Conservation (phyloP, 2,888 invertebrate species). For the Drosophila percnosoma region DNA sequence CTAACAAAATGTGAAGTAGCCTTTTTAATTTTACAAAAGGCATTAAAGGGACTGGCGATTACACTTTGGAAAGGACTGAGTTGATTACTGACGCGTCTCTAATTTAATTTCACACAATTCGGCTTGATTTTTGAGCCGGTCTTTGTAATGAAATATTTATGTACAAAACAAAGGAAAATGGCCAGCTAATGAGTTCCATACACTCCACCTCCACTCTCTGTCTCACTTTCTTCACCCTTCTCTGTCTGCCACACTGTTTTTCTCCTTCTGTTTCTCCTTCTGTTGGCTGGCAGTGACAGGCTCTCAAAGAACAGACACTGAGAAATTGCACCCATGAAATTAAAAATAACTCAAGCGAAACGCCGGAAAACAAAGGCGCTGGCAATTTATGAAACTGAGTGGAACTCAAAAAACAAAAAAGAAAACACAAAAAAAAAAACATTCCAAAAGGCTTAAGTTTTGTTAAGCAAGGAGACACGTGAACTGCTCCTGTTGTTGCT, state of each 20-base stretch:
- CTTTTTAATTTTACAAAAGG: background rate
- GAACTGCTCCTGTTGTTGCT: conserved; percentile 15
- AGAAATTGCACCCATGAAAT: conserved; percentile 78
- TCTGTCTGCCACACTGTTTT: background rate
- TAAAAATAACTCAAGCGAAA: conserved; percentile 79
- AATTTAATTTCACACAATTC: conserved; percentile 70
- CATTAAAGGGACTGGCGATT: background rate
- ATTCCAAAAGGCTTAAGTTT: conserved; percentile 68
- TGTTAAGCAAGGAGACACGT: conserved; percentile 51
- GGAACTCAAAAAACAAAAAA: conserved; percentile 24
- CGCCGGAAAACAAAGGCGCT: conserved; percentile 68
- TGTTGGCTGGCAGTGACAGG: conserved; percentile 58
- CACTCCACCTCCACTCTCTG: too few relatives aligned
- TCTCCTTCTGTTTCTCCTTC: background rate
- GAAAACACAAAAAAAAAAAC: conserved; percentile 23
- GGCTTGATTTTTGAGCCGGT: conserved; percentile 41
- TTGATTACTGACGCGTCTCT: conserved; percentile 67
- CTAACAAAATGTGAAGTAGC: background rate
- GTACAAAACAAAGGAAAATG: conserved; percentile 55
- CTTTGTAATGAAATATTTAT: conserved; percentile 56
- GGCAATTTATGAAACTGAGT: conserved; percentile 73
- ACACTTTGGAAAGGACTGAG: background rate
- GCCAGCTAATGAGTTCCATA: conserved; percentile 56
- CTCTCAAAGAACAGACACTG: conserved; percentile 67
- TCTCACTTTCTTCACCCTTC: background rate